These are phyloP conservation scores for Xylota sylvarum DNA, from an alignment of 2,888 invertebrate species.

Conservation along the genomic window DNA sequence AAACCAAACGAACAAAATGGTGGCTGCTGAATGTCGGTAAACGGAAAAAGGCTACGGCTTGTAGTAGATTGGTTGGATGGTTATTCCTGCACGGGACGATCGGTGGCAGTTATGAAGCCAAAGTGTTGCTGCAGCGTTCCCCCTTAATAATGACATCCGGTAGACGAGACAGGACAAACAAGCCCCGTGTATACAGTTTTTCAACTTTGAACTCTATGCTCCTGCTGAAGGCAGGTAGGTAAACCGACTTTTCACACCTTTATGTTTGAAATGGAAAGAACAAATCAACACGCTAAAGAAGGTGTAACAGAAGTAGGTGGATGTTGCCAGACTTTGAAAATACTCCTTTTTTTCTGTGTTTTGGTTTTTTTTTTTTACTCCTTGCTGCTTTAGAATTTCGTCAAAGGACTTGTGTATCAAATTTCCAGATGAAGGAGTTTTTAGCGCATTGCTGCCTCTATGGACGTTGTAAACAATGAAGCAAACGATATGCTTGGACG, in stretches of 20 bases:
- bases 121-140: conserved; percentile 36
- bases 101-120: conserved; percentile 10
- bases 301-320: not conserved
- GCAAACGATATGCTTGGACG: not conserved
- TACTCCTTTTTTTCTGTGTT: not conserved
- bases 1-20: conserved; percentile 37
- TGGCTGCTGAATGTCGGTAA: conserved; percentile 37
- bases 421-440: conserved; percentile 2
- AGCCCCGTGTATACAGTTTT: conserved; percentile 13
- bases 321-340: not conserved
- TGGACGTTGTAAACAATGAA: not conserved
- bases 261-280: conserved; percentile 15
- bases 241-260: conserved; percentile 68
- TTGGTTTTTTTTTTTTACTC: not conserved
- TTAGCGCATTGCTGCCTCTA: too few relatives aligned
- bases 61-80: conserved; percentile 52
- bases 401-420: not conserved
- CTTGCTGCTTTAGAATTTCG: not conserved
- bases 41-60: conserved; percentile 51
- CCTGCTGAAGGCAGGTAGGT: not conserved
- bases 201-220: conserved; percentile 43
- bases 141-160: conserved; percentile 72
- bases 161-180: conserved; percentile 66
- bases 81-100: conserved; percentile 13
- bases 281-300: conserved; percentile 23